phyloP scores from a whole-genome alignment of 2,888 invertebrate species.

The Ochropleura plecta region DNA sequence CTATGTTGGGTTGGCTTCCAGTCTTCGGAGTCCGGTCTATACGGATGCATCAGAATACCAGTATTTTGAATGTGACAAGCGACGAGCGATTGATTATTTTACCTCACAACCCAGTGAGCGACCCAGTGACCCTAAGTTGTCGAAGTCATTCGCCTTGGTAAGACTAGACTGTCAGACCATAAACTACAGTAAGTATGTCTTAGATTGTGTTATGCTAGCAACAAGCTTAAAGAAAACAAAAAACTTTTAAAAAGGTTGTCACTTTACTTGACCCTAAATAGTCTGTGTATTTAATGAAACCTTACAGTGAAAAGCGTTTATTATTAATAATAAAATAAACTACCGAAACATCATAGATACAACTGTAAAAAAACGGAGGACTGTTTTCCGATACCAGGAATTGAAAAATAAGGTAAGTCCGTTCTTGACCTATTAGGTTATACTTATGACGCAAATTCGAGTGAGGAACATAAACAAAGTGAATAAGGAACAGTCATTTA shows the following conservation, averaged over 20 bases:
- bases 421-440: slow-evolving; percentile 21
- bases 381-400: background rate
- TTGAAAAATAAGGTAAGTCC: background rate
- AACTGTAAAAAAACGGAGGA: background rate
- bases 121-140: too few relatives aligned
- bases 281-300: background rate
- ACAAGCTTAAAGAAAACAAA: background rate
- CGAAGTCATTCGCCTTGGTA: too few relatives aligned
- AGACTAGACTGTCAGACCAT: too few relatives aligned
- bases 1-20: too few relatives aligned
- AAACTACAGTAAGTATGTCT: background rate
- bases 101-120: too few relatives aligned
- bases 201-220: background rate
- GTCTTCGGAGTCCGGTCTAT: too few relatives aligned
- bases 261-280: background rate
- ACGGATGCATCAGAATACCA: too few relatives aligned
- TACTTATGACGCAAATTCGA: slow-evolving; percentile 23
- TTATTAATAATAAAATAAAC: too few relatives aligned
- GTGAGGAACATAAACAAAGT: slow-evolving; percentile 28
- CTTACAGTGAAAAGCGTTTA: background rate
- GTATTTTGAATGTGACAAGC: too few relatives aligned
- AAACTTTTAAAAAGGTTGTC: background rate
- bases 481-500: slow-evolving; percentile 33
- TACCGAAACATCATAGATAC: background rate
- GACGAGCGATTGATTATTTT: too few relatives aligned